Evolutionary conservation across 2,113 vertebrate species (phyloP).

Genomic region (Trichomycterus rosablanca): DNA sequence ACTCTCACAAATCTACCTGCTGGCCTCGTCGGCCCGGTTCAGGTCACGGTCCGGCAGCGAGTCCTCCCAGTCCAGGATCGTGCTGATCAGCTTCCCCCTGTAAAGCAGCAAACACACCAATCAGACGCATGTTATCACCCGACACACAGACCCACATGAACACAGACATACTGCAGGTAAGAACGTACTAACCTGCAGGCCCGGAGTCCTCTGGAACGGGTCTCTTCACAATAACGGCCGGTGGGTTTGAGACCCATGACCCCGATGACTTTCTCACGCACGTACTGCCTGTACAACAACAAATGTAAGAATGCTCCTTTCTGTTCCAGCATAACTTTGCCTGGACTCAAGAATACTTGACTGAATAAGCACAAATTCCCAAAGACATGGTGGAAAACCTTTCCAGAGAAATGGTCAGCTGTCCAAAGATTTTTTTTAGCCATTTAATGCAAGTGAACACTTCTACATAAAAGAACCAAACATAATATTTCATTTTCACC

Average conservation of each 20-base stretch:
- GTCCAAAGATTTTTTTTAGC: no score
- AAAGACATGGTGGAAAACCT: no score
- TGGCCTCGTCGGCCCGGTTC: constrained; percentile 81
- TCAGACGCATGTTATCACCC: background rate
- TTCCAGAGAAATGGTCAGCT: no score
- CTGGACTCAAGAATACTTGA: no score
- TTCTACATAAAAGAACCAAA: no score
- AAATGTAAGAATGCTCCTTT: no score
- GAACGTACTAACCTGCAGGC: constrained; percentile 81
- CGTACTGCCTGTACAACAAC: constrained; percentile 77
- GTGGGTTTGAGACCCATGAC: constrained; percentile 95
- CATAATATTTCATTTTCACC: no score
- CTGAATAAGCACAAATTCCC: no score
- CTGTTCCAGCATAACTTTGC: no score
- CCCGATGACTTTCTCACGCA: constrained; percentile 85
- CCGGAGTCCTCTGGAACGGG: constrained; percentile 86
- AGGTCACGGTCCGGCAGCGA: constrained; percentile 85
- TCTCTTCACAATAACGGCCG: constrained; percentile 80
- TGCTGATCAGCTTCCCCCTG: constrained; percentile 89
- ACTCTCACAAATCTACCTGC: no score
- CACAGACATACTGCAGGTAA: no score
- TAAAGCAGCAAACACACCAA: background rate
- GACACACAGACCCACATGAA: background rate
- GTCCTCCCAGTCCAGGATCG: constrained; percentile 97
- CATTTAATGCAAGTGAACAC: no score